A percentile compares a stretch with the other conserved stretches of the same genome.
Conservation (phyloP, 2,888 invertebrate genomes). For the Macrophya alboannulata region DNA sequence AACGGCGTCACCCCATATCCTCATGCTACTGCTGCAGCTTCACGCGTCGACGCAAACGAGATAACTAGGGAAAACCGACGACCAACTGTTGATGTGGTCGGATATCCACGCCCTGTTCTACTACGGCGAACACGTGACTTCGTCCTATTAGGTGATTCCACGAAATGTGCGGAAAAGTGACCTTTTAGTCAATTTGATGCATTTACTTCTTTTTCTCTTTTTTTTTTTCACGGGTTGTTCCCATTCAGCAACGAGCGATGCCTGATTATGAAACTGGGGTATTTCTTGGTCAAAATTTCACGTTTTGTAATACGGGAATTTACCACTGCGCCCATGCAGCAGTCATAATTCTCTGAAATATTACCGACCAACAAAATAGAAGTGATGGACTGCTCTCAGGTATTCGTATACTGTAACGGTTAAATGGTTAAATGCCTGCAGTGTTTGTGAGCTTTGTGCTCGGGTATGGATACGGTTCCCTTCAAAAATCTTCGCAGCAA, state of each 20-base stretch:
- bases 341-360: neutral
- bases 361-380: neutral
- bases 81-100: slow-evolving; percentile 32
- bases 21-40: neutral
- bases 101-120: slow-evolving; percentile 8
- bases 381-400: neutral
- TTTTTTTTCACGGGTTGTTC: neutral
- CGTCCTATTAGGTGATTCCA: neutral
- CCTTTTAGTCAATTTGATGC: neutral
- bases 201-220: neutral
- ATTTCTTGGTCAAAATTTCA: neutral
- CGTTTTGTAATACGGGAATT: neutral
- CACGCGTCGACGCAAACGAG: slow-evolving; percentile 38
- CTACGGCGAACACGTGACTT: slow-evolving; percentile 20
- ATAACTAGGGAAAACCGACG: slow-evolving; percentile 16
- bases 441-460: neutral
- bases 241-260: neutral
- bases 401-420: neutral
- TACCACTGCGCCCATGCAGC: neutral
- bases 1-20: neutral
- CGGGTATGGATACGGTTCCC: neutral
- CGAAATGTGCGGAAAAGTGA: neutral
- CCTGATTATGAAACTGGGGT: neutral
- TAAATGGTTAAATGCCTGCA: neutral
- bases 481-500: neutral